Conservation (phyloP, 2,113 vertebrate species). For the Crotalus tigris region DNA sequence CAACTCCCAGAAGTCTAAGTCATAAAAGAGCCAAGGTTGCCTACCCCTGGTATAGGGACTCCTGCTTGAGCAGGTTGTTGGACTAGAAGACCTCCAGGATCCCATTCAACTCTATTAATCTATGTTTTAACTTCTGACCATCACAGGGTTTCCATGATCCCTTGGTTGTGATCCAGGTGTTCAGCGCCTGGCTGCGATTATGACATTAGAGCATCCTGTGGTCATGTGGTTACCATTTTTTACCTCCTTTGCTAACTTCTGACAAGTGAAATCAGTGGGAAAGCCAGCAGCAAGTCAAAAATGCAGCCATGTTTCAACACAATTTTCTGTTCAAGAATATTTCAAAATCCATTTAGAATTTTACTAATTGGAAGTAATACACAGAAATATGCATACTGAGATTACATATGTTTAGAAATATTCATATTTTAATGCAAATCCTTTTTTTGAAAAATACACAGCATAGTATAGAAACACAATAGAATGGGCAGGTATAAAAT, state of each 20-base stretch:
- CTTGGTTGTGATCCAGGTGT: neutral
- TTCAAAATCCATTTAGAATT: neutral
- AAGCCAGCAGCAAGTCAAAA: neutral
- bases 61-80: neutral
- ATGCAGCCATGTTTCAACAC: neutral
- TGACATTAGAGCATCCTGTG: neutral
- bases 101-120: neutral
- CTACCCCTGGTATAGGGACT: neutral
- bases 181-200: neutral
- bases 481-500: neutral
- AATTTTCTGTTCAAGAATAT: neutral
- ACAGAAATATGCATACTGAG: neutral
- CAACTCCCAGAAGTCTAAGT: too few relatives aligned
- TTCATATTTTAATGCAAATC: neutral
- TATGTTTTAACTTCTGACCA: neutral
- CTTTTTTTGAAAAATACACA: neutral
- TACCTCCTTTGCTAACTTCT: neutral
- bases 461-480: neutral
- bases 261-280: neutral
- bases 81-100: neutral
- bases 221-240: neutral
- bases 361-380: neutral
- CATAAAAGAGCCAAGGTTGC: too few relatives aligned
- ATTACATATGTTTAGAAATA: neutral
- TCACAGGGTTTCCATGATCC: neutral